Base-by-base conservation (phyloP, 2,888 invertebrate species). In the Cacoxenus indagator region DNA sequence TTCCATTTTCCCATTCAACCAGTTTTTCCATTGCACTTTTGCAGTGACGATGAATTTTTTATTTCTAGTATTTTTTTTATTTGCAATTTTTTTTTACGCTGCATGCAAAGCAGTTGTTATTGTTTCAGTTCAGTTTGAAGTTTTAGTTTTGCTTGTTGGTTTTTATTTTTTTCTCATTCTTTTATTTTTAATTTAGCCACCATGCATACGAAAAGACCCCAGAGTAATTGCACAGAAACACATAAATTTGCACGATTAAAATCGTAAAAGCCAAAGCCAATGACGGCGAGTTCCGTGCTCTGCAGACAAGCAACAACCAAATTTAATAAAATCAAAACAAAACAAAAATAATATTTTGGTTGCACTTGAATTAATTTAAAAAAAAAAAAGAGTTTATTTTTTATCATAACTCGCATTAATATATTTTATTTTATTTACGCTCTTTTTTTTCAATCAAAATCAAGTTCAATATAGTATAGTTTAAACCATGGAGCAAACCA, bases 191-290 rank as follows among this genome's bases (percentile, higher is more conserved):
- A n/a, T 62, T 57, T 19, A 6, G n/a, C 51, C 8, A 51, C 8
- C 51, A 22, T 11, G 51, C 11, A 19, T 19, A 9, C 22, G 51
- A 51, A 51, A 26, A 59, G n/a, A 45, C 45, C 61, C 45, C 68
- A 70, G 77, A 82, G 78, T 75, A 81, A 77, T 81, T 73, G 77
- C 72, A 77, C 81, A 70, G 72, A 67, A 77, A 72, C 75, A 72
- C 82, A 85, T 85, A 85, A 82, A 84, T 84, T 82, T 76, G 61
- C 72, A 67, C 78, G 84, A 85, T 84, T 84, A 79, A 77, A 83
- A 85, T 84, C 81, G 78, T 79, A 77, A 80, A 73, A 78, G 76
- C 74, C 74, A 72, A 68, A 69, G 71, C 67, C 64, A 24, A 45
- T 26, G 27, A n/a, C 5, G 14, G 45, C 48, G 46, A n/a, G 22